phyloP scores from a whole-genome alignment of 1,140 invertebrate species.

The Hydropsyche tenuis region DNA sequence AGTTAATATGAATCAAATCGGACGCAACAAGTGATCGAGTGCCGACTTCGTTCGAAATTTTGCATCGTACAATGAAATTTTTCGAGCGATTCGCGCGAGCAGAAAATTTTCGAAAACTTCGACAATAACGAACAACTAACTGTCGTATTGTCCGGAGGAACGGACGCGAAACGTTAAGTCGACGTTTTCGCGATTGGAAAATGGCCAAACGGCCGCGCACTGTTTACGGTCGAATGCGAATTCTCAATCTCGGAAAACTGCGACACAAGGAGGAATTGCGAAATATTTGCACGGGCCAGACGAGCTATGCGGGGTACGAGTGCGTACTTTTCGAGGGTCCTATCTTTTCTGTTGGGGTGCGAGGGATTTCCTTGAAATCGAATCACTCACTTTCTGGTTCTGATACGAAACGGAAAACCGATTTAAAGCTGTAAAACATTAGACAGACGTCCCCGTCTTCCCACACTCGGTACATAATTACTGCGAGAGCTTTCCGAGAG shows the following conservation, averaged over 20 bases:
- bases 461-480: neutral
- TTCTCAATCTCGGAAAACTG: conserved; percentile 1
- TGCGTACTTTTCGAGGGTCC: no score
- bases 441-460: no score
- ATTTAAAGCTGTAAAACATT: no score
- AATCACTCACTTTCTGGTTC: no score
- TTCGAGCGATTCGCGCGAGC: neutral
- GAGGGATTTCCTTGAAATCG: no score
- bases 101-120: conserved; percentile 12
- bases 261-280: neutral
- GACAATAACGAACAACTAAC: conserved; percentile 4
- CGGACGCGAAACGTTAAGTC: neutral
- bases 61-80: neutral
- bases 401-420: no score
- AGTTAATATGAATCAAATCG: neutral
- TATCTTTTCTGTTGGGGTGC: no score
- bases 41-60: neutral
- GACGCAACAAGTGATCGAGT: neutral
- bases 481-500: neutral
- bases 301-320: no score
- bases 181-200: conserved; percentile 18
- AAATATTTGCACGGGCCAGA: no score
- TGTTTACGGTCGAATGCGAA: neutral
- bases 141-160: conserved; percentile 13
- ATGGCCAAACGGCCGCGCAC: neutral